Conservation (phyloP, 2,113 vertebrate genomes). For the Lepisosteus osseus region DNA sequence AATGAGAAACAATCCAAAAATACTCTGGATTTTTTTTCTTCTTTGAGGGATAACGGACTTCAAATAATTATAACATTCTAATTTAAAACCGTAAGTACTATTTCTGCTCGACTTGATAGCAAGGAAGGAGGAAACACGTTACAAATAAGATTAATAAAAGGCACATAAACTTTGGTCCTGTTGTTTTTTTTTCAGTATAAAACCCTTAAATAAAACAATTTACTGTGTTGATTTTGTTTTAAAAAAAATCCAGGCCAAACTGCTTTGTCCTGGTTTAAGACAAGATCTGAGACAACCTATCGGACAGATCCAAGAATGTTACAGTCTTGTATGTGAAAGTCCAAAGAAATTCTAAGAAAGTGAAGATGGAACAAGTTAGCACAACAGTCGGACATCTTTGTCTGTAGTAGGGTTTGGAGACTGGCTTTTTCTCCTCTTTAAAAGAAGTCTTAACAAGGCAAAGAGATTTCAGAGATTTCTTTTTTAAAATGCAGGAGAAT, state of each 20-base stretch:
- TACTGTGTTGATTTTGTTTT: background rate
- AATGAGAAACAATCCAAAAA: too few species aligned
- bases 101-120: constrained; percentile 48
- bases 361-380: constrained; percentile 17
- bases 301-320: background rate
- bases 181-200: constrained; percentile 56
- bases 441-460: constrained; percentile 41
- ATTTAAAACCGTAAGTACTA: constrained; percentile 34
- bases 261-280: constrained; percentile 51
- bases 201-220: constrained; percentile 41
- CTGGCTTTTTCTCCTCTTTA: constrained; percentile 54
- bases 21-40: background rate
- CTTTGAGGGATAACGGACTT: constrained; percentile 32
- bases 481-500: constrained; percentile 18
- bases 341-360: constrained; percentile 7
- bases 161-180: constrained; percentile 83
- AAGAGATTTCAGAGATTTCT: constrained; percentile 26
- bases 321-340: constrained; percentile 37
- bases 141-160: constrained; percentile 64
- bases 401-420: constrained; percentile 31
- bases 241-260: constrained; percentile 10
- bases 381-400: background rate
- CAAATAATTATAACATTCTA: constrained; percentile 40
- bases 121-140: constrained; percentile 43
- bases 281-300: constrained; percentile 27